Percentiles rank a stretch among this genome's conserved stretches.
These are phyloP conservation scores for Brachyrhaphis roseni DNA, from an alignment of 2,797 vertebrate genomes.

Conservation along the genomic window DNA sequence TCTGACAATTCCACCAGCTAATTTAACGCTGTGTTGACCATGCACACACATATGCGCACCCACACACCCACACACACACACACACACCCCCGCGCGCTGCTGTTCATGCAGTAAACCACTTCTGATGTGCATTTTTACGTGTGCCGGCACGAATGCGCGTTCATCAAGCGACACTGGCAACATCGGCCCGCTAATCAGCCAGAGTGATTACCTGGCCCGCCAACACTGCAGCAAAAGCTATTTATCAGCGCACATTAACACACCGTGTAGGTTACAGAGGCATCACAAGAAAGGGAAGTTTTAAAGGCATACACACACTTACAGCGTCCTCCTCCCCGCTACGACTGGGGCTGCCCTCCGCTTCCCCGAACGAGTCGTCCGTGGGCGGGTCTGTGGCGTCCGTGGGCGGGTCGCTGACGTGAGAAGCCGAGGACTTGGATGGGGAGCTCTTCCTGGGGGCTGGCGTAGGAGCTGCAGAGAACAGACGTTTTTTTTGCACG, in stretches of 20 bases:
- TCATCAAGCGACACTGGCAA: slow-evolving; percentile 36
- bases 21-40: slow-evolving; percentile 77
- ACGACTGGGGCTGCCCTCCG: slow-evolving; percentile 95
- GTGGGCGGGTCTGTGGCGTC: slow-evolving; percentile 82
- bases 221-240: slow-evolving; percentile 54
- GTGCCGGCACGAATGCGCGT: slow-evolving; percentile 22
- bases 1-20: slow-evolving; percentile 72
- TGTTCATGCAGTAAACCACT: slow-evolving; percentile 27
- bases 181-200: slow-evolving; percentile 61
- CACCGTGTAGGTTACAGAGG: slow-evolving; percentile 43
- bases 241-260: slow-evolving; percentile 71
- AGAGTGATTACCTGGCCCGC: slow-evolving; percentile 74
- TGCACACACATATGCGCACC: not conserved
- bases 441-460: slow-evolving; percentile 95
- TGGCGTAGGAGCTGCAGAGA: slow-evolving; percentile 90
- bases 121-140: slow-evolving; percentile 17
- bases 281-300: slow-evolving; percentile 42
- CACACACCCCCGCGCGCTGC: not conserved
- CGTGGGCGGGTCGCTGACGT: slow-evolving; percentile 88
- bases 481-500: too few species aligned
- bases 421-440: slow-evolving; percentile 94
- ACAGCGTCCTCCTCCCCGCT: slow-evolving; percentile 94
- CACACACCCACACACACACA: too few species aligned
- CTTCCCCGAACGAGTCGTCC: slow-evolving; percentile 94
- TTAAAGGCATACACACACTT: slow-evolving; percentile 79